Conservation (phyloP, 2,113 vertebrate species). For the Sapajus apella region DNA sequence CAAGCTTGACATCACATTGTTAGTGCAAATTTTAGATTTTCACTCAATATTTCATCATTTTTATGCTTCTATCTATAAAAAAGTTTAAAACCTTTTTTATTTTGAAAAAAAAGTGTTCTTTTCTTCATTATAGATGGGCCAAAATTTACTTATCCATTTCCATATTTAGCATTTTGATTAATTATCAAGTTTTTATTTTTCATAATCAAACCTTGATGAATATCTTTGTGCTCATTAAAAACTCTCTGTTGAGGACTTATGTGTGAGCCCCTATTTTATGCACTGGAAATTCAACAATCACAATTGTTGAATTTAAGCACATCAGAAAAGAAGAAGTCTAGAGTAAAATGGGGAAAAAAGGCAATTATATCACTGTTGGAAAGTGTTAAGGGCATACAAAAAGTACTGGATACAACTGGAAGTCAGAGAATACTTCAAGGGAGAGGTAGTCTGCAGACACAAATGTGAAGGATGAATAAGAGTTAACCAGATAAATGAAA, state of each 20-base stretch:
- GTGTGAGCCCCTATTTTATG: not conserved
- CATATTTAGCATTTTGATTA: not conserved
- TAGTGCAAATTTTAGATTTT: conserved; percentile 25
- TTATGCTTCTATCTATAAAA: not conserved
- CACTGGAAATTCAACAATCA: not conserved
- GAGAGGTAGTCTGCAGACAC: not conserved
- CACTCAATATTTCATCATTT: not conserved
- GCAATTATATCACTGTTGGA: not conserved
- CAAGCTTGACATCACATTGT: not conserved
- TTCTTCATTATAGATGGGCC: not conserved
- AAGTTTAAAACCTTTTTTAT: not conserved
- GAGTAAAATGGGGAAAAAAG: not conserved
- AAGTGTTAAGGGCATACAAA: not conserved
- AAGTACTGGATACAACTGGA: not conserved
- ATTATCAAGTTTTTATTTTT: not conserved
- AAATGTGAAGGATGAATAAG: not conserved
- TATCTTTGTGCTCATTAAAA: conserved; percentile 25
- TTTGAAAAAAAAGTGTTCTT: not conserved
- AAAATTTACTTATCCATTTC: conserved; percentile 12
- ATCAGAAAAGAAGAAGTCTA: not conserved
- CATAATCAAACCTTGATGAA: not conserved
- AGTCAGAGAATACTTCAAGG: not conserved
- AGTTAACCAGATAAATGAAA: not conserved
- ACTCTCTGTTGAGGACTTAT: not conserved
- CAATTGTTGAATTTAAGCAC: not conserved